Conservation (phyloP, 2,113 vertebrate species). For the Nothocercus julius region DNA sequence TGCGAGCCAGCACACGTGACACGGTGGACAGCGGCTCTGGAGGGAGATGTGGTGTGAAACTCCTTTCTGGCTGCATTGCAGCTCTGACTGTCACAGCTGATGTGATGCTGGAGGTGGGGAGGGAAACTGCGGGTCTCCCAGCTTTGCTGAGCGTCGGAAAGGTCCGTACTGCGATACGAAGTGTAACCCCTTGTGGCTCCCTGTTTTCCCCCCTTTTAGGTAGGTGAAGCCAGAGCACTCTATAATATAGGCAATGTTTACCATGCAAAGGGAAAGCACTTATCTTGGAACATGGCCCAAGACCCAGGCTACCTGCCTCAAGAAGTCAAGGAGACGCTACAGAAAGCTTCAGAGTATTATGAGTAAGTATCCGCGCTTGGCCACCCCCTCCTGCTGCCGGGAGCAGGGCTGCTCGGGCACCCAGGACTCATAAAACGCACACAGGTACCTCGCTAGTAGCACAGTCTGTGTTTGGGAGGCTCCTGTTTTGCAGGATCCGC, state of each 20-base stretch:
- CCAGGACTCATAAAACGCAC: neutral
- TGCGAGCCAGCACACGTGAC: neutral
- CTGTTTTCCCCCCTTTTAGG: constrained; percentile 68
- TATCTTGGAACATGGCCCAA: constrained; percentile 86
- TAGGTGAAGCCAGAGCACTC: constrained; percentile 92
- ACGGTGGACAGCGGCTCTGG: neutral
- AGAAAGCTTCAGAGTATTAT: constrained; percentile 91
- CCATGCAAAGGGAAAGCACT: constrained; percentile 95
- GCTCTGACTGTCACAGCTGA: neutral
- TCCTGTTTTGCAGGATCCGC: neutral
- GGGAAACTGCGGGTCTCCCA: neutral
- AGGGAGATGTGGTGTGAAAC: neutral
- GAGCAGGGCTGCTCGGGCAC: neutral
- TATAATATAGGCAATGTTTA: constrained; percentile 97
- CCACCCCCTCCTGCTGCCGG: neutral
- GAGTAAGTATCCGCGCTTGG: constrained; percentile 82
- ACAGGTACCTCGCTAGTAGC: neutral
- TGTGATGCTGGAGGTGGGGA: neutral
- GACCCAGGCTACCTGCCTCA: constrained; percentile 87
- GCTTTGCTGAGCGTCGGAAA: neutral
- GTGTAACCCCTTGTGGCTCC: neutral
- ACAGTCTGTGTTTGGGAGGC: neutral
- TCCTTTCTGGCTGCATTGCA: neutral
- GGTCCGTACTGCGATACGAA: neutral
- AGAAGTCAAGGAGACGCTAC: constrained; percentile 87